Base-by-base conservation (phyloP, 2,888 invertebrate genomes). In the Synanthedon myopaeformis region DNA sequence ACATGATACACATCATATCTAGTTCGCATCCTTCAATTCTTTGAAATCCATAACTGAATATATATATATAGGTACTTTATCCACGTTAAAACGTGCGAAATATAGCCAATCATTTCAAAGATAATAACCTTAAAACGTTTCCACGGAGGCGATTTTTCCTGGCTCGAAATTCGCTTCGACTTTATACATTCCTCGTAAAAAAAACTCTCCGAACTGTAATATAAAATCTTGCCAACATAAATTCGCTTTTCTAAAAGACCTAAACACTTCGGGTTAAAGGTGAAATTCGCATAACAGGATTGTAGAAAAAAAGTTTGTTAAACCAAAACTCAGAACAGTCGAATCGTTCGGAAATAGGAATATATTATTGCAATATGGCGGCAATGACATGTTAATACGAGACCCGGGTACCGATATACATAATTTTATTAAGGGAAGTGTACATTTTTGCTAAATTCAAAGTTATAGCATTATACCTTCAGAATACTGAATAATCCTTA, bases 321-420 rank as follows among this genome's bases (percentile, higher is more conserved):
- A 45, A 45, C n/a, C 45, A 14, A 45, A 45, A 45, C 13, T n/a
- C 35, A 63, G 65, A 67, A 60, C 63, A 66, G 59, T 59, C 66
- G 66, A 69, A 61, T 69, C 73, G 74, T 73, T 76, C 72, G 58
- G 65, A 71, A 41, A 78, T 78, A 76, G 78, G 70, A 35, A 35
- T 81, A 82, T 84, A 80, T 79, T 79, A 78, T 78, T 66, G 70
- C 82, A 85, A 82, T 80, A 85, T 82, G 84, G 82, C 82, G 75
- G 62, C 72, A 72, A 84, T 84, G 85, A 85, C 83, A 84, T 85
- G 85, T 85, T 85, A 85, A 85, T 85, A 84, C 69, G 79, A 67
- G 70, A 66, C 64, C 65, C 61, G 56, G 78, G 74, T 68, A 64
- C 66, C 79, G 79, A 79, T 81, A 85, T 83, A 80, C 82, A 84